Evolutionary conservation across 2,113 vertebrate species (phyloP), one percentile per base, ranked within the genome.

Genomic region (Lasiurus cinereus): DNA sequence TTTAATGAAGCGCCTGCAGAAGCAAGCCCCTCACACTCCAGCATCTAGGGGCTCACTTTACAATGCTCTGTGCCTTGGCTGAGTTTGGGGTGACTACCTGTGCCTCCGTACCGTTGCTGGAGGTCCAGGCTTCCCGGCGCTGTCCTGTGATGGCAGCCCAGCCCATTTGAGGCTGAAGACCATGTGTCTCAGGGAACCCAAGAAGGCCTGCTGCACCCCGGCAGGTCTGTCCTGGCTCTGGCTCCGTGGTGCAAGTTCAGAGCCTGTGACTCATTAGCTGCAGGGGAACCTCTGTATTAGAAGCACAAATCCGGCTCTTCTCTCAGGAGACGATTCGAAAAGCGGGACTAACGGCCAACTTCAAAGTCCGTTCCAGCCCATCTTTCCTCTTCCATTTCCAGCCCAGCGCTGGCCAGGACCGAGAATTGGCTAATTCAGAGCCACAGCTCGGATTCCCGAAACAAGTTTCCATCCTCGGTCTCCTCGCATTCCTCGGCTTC

Each of bases 401-500:
- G 94, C 89, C 96, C 80, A n/a, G n/a, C 36, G 72, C 91, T 89
- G 94, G 95, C 98, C 69, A 11, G 12, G 82, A 33, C 74, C 36
- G 21, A 69, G 88, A 6, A n/a, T 59, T 39, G 76, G 64, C 5
- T 83, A 16, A n/a, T 88, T 83, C 94, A 66, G 13, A 83, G 93
- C 21, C 46, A 22, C 31, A 78, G 93, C 95, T 97, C 73, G 0
- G 2, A 79, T 78, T 96, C 96, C 93, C 73, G 0, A 82, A 91
- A 90, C 83, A 13, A 93, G 78, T 97, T 97, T 97, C 97, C 96
- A 94, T 95, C 92, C 91, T 70, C 21, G 24, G 72, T 50, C 96
- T 97, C 95, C 90, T 27, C 16, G 82, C 66, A 3, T 85, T 7
- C 93, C 89, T 69, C n/a, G 13, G 95, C 97, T 93, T 96, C 96